Evolutionary conservation across 2,797 vertebrate species (phyloP), one percentile per base, ranked within the genome.

Genomic region (Eurystomus glaucurus): DNA sequence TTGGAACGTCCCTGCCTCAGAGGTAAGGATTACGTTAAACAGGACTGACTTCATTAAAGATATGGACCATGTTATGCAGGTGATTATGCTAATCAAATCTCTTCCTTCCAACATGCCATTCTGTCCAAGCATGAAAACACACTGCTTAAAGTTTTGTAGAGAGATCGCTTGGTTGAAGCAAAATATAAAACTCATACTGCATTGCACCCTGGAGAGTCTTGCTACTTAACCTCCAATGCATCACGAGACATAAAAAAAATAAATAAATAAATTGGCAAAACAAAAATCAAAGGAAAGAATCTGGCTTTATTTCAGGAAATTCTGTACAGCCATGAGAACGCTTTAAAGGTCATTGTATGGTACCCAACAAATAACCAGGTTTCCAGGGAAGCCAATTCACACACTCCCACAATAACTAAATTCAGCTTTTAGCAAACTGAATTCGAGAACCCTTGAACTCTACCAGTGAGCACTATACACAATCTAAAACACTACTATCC

Each of bases 381-480:
- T 66, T 64, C 72, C 54, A 55, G n/a, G 69, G 33, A 46, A 79
- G 61, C n/a, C 0, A 0, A 85, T 89, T 85, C 69, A 46, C 4
- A 9, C 0, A 0, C 45, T 75, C 33, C 83, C 72, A 41, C 33
- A 72, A 20, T 29, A 81, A 57, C 45, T 57, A 26, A 75, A 65
- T 52, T 69, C 80, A 60, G 33, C 37, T 89, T 75, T 91, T 45
- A 83, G 65, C 16, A 1, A 55, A 10, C 11, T 54, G 62, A 87
- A 95, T 87, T 94, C 74, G 66, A 82, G 33, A 82, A 70, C 62
- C 29, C 45, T 54, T 87, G 87, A 95, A 69, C 70, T 87, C 41
- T 17, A 87, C 87, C 66, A 85, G 50, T 3, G 84, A 92, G 26
- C 50, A 64, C 9, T 26, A 3, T 21, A n/a, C 7, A 31, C n/a